A percentile compares a stretch with the other conserved stretches of the same genome.
Conservation (phyloP, 2,888 invertebrate species). For the Bugulina stolonifera region DNA sequence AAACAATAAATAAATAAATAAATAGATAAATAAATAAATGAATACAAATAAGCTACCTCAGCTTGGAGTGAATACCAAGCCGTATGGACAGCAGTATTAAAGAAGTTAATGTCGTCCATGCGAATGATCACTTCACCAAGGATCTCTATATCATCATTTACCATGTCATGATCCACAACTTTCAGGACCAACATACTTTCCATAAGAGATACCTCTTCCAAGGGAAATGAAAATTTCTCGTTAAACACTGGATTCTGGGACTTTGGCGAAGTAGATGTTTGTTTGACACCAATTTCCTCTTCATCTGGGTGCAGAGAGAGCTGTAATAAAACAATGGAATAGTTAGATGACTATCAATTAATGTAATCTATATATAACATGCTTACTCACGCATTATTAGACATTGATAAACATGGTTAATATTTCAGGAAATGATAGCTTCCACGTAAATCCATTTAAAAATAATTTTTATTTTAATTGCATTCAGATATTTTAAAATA, state of each 20-base stretch:
- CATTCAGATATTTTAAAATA: too few relatives aligned
- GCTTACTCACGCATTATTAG: too few relatives aligned
- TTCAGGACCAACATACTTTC: constrained; percentile 37
- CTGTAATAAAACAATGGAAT: constrained; percentile 32
- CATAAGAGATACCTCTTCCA: constrained; percentile 34
- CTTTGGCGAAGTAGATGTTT: constrained; percentile 35
- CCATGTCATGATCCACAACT: constrained; percentile 39
- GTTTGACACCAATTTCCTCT: constrained; percentile 34
- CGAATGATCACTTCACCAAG: constrained; percentile 42
- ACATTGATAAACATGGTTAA: too few relatives aligned
- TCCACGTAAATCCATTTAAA: too few relatives aligned
- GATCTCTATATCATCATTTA: constrained; percentile 39
- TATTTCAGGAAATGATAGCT: too few relatives aligned
- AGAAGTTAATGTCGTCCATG: constrained; percentile 37
- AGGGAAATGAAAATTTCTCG: constrained; percentile 44
- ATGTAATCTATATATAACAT: too few relatives aligned
- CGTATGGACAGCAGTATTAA: constrained; percentile 36
- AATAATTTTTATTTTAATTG: too few relatives aligned
- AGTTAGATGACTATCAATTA: too few relatives aligned
- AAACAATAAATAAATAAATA: too few relatives aligned
- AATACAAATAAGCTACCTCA: constrained; percentile 35
- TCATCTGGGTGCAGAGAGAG: constrained; percentile 37
- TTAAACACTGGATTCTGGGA: constrained; percentile 41
- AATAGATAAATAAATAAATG: background rate
- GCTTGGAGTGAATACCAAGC: constrained; percentile 42